These are phyloP conservation scores for Ochropacha duplaris DNA, from an alignment of 2,888 invertebrate species.

Conservation along the genomic window DNA sequence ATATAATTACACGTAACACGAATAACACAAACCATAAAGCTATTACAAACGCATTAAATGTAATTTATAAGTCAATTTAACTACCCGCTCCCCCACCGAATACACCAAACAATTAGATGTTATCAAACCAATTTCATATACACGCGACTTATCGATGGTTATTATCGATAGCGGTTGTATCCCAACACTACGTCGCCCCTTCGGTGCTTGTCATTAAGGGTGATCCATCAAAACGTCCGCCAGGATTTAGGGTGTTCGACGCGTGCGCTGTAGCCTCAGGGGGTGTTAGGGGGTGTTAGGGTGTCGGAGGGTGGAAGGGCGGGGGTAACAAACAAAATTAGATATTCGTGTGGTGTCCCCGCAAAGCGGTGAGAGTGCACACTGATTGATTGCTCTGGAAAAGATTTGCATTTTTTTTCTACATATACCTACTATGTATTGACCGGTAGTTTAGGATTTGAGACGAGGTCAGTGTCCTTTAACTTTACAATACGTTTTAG, in stretches of 20 bases:
- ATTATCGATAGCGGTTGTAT: slow-evolving; percentile 36
- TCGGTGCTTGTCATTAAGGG: slow-evolving; percentile 81
- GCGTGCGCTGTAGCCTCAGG: slow-evolving; percentile 59
- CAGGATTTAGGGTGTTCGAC: slow-evolving; percentile 78
- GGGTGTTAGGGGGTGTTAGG: slow-evolving; percentile 32
- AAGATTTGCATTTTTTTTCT: slow-evolving; percentile 45
- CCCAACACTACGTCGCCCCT: slow-evolving; percentile 62
- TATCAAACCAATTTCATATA: slow-evolving; percentile 49
- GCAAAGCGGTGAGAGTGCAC: slow-evolving; percentile 71
- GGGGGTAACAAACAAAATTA: slow-evolving; percentile 77
- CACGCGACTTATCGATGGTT: slow-evolving; percentile 22
- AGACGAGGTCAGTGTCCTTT: not conserved
- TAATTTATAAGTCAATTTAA: slow-evolving; percentile 29
- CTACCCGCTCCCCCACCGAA: slow-evolving; percentile 23
- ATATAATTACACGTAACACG: not conserved
- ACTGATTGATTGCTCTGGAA: slow-evolving; percentile 73
- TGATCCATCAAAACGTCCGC: slow-evolving; percentile 83
- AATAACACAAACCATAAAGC: slow-evolving; percentile 11
- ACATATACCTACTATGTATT: slow-evolving; percentile 16
- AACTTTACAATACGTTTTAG: not conserved
- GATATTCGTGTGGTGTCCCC: slow-evolving; percentile 80
- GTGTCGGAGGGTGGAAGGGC: slow-evolving; percentile 27
- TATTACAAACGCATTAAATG: slow-evolving; percentile 36
- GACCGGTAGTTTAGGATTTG: not conserved
- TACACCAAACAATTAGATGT: slow-evolving; percentile 45